Base-by-base conservation (phyloP, 2,797 vertebrate genomes). In the Intellagama lesueurii region DNA sequence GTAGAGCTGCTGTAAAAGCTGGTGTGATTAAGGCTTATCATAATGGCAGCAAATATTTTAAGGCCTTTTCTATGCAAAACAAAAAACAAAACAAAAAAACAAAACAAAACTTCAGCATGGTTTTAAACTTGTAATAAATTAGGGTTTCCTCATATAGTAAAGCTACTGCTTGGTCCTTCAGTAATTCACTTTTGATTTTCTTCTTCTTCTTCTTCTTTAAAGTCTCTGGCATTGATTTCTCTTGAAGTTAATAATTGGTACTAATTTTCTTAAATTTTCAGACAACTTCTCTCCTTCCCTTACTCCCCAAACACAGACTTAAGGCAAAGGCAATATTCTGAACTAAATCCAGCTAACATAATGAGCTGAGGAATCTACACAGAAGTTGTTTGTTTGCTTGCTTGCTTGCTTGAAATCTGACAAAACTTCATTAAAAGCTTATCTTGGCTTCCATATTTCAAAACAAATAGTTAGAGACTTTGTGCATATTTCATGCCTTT, bases 61-160 rank as follows among this genome's bases (percentile, higher is more conserved):
- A 96, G 89, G 78, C 88, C 90, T 96, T 97, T 97, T 95, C 96
- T 95, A 96, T 96, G 94, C 93, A 81, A 96, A 96, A 14, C 7
- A 14, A 14, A 14, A 14, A 56, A 7, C 52, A 56, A 56, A 56
- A 56, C 12, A 56, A 56, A 56, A 56, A 40, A 40, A 40, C 40
- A 40, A 40, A 40, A 40, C 1, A 40, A 40, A 96, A 91, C 80
- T 94, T 95, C 95, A 95, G 91, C 89, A 73, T 93, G 84, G 91
- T 87, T 91, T 83, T 95, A 94, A 88, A 92, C 89, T 93, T 93
- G 72, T 91, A 94, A 95, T 88, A 85, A 92, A 92, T 95, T 92
- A 93, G 87, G 88, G 60, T 87, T 94, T 30, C 88, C 93, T 93
- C 90, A 85, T 76, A 93, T 95, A 95, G 89, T 93, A 94, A 94